phyloP scores from a whole-genome alignment of 2,888 invertebrate genomes.

The Aporophyla lueneburgensis region DNA sequence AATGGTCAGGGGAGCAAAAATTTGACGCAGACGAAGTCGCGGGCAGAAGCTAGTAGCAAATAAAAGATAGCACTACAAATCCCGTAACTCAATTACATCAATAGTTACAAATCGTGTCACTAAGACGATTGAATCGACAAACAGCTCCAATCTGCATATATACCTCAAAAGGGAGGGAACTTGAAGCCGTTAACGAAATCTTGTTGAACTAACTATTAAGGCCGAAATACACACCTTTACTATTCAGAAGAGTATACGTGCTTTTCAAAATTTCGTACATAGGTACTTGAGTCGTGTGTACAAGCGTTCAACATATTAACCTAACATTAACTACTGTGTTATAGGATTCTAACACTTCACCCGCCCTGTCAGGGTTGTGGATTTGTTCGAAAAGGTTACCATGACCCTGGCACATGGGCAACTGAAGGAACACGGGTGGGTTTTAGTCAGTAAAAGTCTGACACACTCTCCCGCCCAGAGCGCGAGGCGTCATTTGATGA shows the following conservation, averaged over 20 bases:
- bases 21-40: too few relatives aligned
- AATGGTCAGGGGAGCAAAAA: too few relatives aligned
- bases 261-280: neutral
- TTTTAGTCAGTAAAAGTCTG: too few relatives aligned
- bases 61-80: neutral
- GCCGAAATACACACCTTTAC: slow-evolving; percentile 5
- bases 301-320: neutral
- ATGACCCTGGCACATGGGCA: too few relatives aligned
- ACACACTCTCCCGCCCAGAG: too few relatives aligned
- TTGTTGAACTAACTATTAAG: slow-evolving; percentile 16
- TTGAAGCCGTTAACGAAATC: slow-evolving; percentile 2
- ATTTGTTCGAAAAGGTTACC: too few relatives aligned
- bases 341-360: too few relatives aligned
- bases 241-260: neutral
- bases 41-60: too few relatives aligned
- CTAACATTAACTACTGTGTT: too few relatives aligned
- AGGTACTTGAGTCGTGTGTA: neutral
- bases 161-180: slow-evolving; percentile 37
- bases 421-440: too few relatives aligned
- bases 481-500: too few relatives aligned
- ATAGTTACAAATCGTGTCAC: slow-evolving; percentile 30
- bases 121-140: slow-evolving; percentile 29
- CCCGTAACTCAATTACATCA: slow-evolving; percentile 17
- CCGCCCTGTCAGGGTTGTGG: too few relatives aligned
- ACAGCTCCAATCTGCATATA: slow-evolving; percentile 49